Evolutionary conservation across 1,140 invertebrate species (phyloP).

Genomic region (Brachionus plicatilis): DNA sequence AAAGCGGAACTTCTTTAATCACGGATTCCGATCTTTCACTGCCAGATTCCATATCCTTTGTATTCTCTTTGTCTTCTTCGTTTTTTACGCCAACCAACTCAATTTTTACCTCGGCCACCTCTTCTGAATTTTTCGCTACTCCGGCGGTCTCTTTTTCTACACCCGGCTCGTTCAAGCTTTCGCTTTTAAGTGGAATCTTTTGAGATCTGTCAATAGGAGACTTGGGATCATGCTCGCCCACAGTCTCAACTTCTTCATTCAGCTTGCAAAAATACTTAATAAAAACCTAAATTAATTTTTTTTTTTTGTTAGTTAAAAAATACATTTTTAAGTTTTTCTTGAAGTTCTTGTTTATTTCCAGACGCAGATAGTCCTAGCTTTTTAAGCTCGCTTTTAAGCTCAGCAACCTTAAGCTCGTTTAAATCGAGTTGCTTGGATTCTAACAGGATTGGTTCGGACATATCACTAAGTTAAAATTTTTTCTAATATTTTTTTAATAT

Average conservation of each 20-base stretch:
- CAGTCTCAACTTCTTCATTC: background rate
- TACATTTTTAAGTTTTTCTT: constrained; percentile 29
- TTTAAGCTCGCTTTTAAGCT: constrained; percentile 4
- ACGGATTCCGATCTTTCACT: constrained; percentile 9
- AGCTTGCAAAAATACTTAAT: background rate
- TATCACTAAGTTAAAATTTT: background rate
- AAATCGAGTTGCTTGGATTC: background rate
- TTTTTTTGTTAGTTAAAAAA: background rate
- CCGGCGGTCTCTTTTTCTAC: background rate
- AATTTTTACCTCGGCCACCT: background rate
- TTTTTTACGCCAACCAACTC: background rate
- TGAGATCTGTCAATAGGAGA: background rate
- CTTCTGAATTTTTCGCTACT: background rate
- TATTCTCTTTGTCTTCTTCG: background rate
- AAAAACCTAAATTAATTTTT: background rate
- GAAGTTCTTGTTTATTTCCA: constrained; percentile 33
- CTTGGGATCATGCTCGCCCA: background rate
- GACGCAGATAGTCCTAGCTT: constrained; percentile 12
- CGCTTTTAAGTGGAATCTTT: no score
- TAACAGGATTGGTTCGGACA: background rate
- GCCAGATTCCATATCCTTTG: background rate
- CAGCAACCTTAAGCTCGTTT: background rate
- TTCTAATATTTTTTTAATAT: background rate
- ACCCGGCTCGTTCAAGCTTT: no score
- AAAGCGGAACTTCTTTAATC: constrained; percentile 26